Evolutionary conservation across 1,140 invertebrate species (phyloP), one percentile per base, ranked within the genome.

Genomic region (Panagrolaimus sp.): DNA sequence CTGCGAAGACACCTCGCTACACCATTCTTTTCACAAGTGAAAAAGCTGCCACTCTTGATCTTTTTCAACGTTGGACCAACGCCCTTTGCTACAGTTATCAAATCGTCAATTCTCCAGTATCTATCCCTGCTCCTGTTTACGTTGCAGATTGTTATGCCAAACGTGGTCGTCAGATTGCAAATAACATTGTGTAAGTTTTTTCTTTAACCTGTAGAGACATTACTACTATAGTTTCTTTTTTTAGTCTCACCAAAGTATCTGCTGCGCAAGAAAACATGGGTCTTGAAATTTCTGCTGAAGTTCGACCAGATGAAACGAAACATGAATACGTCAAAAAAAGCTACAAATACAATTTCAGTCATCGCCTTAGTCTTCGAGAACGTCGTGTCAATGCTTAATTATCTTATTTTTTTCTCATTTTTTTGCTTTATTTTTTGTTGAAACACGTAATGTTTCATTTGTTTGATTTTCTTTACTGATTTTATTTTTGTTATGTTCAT

Each of bases 31-130:
- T 66, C 13, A 63, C 16, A 16, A 68, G 77, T 25, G 74, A 74
- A n/a, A 68, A 13, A n/a, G 42, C 25, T 2, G 42, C 73, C 20
- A 14, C 31, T 9, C 27, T 70, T 20, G 69, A 46, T 20, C 42
- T 66, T 5, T 43, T 76, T 27, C 48, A 74, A 51, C 47, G 64
- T 16, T 63, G 73, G n/a, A 70, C 73, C 14, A 77, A 74, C n/a
- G 38, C 68, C 31, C 74, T 74, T 13, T 74, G 73, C 44, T 77
- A 69, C 47, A 70, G 69, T 13, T 72, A 76, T 47, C 73, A 74
- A 61, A 74, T 74, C n/a, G 72, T 76, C 16, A 61, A 57, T 45
- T 51, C 23, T 20, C 44, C 65, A 8, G 25, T 27, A 4, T 27
- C 20, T 13, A 11, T 63, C 0, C 62, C 62, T 4, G 63, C 68